A percentile compares a stretch with the other conserved stretches of the same genome.
Evolutionary conservation across 2,888 invertebrate genomes (phyloP).

Genomic region (Athalia rosae): DNA sequence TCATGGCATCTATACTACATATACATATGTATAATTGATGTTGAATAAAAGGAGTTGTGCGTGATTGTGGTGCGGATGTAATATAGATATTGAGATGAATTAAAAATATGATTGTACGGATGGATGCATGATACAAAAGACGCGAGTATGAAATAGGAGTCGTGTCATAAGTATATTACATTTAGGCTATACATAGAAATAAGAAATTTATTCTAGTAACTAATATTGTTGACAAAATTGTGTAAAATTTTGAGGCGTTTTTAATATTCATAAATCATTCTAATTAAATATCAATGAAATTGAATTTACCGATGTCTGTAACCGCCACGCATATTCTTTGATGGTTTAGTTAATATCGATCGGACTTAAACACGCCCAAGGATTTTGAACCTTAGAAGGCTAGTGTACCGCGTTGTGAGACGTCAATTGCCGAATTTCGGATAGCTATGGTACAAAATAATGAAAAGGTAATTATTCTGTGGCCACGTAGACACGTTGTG

Average conservation of each 20-base stretch:
- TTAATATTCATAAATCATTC: conserved; percentile 14
- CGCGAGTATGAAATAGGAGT: not conserved
- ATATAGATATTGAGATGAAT: not conserved
- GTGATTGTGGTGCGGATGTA: not conserved
- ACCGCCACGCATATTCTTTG: not conserved
- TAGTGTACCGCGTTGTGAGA: no score
- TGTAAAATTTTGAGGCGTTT: conserved; percentile 31
- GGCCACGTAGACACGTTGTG: no score
- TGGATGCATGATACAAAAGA: not conserved
- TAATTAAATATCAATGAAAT: not conserved
- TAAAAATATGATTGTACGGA: conserved; percentile 2
- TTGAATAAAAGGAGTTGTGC: not conserved
- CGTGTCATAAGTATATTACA: not conserved
- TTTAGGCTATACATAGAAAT: not conserved
- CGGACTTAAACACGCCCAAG: no score
- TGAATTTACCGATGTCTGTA: not conserved
- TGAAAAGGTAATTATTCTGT: no score
- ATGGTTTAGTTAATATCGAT: not conserved
- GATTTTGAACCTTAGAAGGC: no score
- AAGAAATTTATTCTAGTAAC: conserved; percentile 42
- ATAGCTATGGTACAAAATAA: no score
- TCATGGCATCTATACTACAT: not conserved
- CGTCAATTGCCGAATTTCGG: no score
- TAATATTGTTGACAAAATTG: conserved; percentile 32
- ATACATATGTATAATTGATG: not conserved